Evolutionary conservation across 2,113 vertebrate genomes (phyloP), one percentile per base, ranked within the genome.

Genomic region (Hylia prasina): DNA sequence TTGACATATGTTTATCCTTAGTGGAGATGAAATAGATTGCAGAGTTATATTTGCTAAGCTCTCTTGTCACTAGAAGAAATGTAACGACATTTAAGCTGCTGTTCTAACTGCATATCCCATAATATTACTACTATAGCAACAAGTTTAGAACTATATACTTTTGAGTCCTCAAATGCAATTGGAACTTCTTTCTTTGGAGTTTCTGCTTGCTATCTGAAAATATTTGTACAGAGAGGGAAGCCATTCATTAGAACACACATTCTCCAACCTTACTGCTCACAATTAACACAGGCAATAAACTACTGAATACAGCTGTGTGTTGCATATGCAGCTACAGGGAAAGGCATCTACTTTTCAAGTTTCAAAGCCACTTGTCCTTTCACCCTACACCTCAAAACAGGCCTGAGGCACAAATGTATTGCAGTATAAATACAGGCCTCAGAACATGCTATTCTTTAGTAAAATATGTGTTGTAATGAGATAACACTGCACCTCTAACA

Each of bases 401-500:
- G 57, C 65, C 70, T 80, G 63, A 79, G 50, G 78, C 50, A 73
- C 68, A 61, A 84, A 77, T 5, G 12, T 80, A 57, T 61, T 35
- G 53, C 87, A 82, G 48, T 45, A 87, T 25, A 90, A 91, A 84
- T 70, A 84, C 24, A 80, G 47, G 35, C 82, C 94, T 82, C 40
- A 40, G 54, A 95, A 50, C 27, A 53, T 1, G 1, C 5, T 89
- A 61, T 69, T 87, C 87, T 89, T 93, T 69, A 90, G 89, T 42
- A 91, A 93, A 91, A 91, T 60, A 87, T 66, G 50, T 91, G 70
- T 72, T 85, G 73, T 76, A 94, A 94, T 80, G 45, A 93, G 81
- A 82, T 89, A 94, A 93, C 78, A 87, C 42, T 57, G 57, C 42
- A 69, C 53, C 40, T 91, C 53, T 80, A 37, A 50, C 63, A 88